Evolutionary conservation across 1,140 invertebrate genomes (phyloP).

Genomic region (Drosophila bocki): DNA sequence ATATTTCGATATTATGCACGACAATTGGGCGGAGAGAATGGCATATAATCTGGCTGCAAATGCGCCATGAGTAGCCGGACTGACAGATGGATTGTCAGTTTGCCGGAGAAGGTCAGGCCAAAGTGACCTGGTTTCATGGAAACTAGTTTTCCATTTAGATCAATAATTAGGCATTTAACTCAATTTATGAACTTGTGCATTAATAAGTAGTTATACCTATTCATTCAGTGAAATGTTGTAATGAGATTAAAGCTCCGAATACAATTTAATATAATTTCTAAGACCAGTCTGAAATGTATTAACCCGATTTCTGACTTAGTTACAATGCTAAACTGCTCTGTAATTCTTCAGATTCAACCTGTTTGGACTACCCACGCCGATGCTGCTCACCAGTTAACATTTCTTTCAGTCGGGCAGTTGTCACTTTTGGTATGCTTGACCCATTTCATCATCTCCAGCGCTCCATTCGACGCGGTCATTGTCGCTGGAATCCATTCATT

Average conservation of each 20-base stretch:
- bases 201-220: background rate
- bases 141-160: background rate
- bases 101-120: conserved; percentile 6
- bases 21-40: conserved; percentile 65
- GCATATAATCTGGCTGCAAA: conserved; percentile 73
- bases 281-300: background rate
- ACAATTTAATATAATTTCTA: background rate
- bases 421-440: conserved; percentile 77
- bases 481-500: conserved; percentile 42
- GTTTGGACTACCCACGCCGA: conserved; percentile 13
- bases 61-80: conserved; percentile 53
- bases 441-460: conserved; percentile 70
- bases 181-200: background rate
- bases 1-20: conserved; percentile 75
- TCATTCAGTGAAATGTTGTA: too few species aligned
- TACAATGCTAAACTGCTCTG: background rate
- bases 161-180: background rate
- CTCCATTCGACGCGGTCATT: conserved; percentile 48
- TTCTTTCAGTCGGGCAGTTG: conserved; percentile 55
- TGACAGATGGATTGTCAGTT: conserved; percentile 40
- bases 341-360: background rate
- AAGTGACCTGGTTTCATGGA: conserved; percentile 22
- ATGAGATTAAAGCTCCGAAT: too few species aligned
- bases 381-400: conserved; percentile 16
- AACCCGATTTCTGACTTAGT: background rate